Percentiles rank a stretch among this genome's conserved stretches.
Conservation (phyloP, 1,140 invertebrate genomes). For the Ctenoplectra terminalis region DNA sequence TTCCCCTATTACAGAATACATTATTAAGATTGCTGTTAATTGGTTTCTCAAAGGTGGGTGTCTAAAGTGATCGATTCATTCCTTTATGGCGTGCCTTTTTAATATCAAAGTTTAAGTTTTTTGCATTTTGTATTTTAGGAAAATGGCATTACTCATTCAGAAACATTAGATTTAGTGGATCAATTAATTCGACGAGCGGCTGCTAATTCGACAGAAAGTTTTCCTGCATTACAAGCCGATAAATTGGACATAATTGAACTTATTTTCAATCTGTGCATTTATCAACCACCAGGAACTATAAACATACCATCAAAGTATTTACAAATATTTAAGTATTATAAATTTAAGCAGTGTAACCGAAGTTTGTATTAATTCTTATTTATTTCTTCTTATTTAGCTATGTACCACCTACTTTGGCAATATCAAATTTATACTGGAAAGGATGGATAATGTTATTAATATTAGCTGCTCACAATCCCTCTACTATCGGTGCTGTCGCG, state of each 20-base stretch:
- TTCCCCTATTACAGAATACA: conserved; percentile 93
- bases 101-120: neutral
- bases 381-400: conserved; percentile 84
- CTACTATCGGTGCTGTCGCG: conserved; percentile 91
- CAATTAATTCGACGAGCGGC: conserved; percentile 93
- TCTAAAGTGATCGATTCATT: neutral
- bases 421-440: conserved; percentile 96
- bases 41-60: conserved; percentile 88
- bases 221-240: conserved; percentile 88
- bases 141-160: conserved; percentile 90
- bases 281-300: conserved; percentile 97
- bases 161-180: conserved; percentile 93
- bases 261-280: conserved; percentile 94
- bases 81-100: neutral
- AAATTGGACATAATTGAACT: conserved; percentile 94
- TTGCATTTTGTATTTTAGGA: conserved; percentile 83
- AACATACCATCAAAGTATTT: conserved; percentile 89
- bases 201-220: conserved; percentile 86
- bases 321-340: conserved; percentile 28
- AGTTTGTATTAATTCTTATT: conserved; percentile 21
- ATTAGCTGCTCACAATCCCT: conserved; percentile 95
- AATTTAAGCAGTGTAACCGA: neutral
- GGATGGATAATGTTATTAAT: conserved; percentile 95
- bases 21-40: conserved; percentile 91
- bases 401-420: conserved; percentile 94